A percentile compares a stretch with the other conserved stretches of the same genome.
phyloP scores from a whole-genome alignment of 2,888 invertebrate species.

The Drosophila atripex region DNA sequence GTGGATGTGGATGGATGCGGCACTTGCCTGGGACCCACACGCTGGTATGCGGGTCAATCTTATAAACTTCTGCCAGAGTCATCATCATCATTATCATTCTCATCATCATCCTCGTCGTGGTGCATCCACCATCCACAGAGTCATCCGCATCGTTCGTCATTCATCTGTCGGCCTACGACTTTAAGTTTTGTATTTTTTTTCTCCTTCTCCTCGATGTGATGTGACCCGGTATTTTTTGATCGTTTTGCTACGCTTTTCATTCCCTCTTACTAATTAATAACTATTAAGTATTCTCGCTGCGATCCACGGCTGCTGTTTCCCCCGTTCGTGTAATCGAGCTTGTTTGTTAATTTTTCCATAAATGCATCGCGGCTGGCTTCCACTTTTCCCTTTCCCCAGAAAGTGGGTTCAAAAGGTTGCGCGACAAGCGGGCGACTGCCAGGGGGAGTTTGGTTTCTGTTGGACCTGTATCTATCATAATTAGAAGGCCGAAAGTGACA shows the following conservation, averaged over 20 bases:
- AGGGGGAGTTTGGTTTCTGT: slow-evolving; percentile 13
- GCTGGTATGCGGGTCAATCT: slow-evolving; percentile 73
- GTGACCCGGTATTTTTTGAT: slow-evolving; percentile 72
- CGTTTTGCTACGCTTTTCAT: slow-evolving; percentile 74
- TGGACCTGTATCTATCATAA: slow-evolving; percentile 31
- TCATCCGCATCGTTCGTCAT: slow-evolving; percentile 42
- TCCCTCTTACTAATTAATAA: slow-evolving; percentile 74
- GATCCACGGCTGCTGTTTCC: slow-evolving; percentile 18
- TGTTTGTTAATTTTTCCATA: slow-evolving; percentile 47
- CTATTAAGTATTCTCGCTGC: slow-evolving; percentile 63
- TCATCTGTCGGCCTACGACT: slow-evolving; percentile 54
- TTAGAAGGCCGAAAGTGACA: slow-evolving; percentile 38
- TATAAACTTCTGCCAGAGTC: slow-evolving; percentile 57
- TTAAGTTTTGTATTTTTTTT: slow-evolving; percentile 24
- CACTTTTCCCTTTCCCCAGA: slow-evolving; percentile 39
- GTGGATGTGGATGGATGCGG: slow-evolving; percentile 12
- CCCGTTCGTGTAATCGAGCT: slow-evolving; percentile 62
- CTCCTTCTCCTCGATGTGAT: slow-evolving; percentile 55
- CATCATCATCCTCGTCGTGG: slow-evolving; percentile 1
- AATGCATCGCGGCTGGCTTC: slow-evolving; percentile 17
- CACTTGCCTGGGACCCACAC: slow-evolving; percentile 55
- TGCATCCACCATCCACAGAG: slow-evolving; percentile 17
- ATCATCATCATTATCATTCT: slow-evolving; percentile 40
- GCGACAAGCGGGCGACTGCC: slow-evolving; percentile 29
- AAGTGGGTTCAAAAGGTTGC: slow-evolving; percentile 50